Percentiles rank a stretch among this genome's conserved stretches.
Conservation (phyloP, 1,140 invertebrate species). For the Achatina immaculata region DNA sequence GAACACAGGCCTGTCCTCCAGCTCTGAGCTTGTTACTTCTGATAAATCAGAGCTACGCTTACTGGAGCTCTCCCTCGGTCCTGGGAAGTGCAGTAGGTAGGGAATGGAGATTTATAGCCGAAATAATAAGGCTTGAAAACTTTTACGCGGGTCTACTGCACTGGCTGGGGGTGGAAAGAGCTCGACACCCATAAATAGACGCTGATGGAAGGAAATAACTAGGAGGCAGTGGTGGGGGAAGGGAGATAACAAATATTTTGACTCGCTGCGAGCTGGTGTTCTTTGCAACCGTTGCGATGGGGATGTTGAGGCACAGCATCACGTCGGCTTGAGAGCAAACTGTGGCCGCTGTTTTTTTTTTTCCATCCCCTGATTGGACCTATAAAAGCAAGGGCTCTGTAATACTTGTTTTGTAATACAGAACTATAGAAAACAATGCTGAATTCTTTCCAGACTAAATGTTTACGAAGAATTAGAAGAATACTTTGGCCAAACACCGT, state of each 20-base stretch:
- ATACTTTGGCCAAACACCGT: too few species aligned
- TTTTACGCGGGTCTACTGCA: background rate
- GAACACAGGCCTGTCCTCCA: slow-evolving; percentile 23
- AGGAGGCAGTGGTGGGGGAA: background rate
- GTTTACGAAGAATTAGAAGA: too few species aligned
- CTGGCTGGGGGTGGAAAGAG: background rate
- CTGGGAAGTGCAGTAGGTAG: slow-evolving; percentile 1
- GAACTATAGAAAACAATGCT: too few species aligned
- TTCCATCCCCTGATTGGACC: too few species aligned
- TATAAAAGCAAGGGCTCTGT: too few species aligned
- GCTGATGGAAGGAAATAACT: background rate
- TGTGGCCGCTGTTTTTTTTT: too few species aligned
- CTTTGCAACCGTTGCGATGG: too few species aligned
- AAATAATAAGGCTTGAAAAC: slow-evolving; percentile 34
- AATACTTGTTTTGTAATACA: too few species aligned
- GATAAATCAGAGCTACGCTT: slow-evolving; percentile 29
- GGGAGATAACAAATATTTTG: slow-evolving; percentile 2
- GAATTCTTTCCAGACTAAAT: too few species aligned
- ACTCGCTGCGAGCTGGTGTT: too few species aligned
- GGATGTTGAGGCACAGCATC: too few species aligned
- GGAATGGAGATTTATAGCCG: slow-evolving; percentile 33
- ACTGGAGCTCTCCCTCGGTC: background rate
- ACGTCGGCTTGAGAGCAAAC: too few species aligned
- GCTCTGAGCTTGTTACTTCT: slow-evolving; percentile 37
- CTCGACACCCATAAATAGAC: background rate